Evolutionary conservation across 2,888 invertebrate species (phyloP), one percentile per base, ranked within the genome.

Genomic region (Corbicula japonica): DNA sequence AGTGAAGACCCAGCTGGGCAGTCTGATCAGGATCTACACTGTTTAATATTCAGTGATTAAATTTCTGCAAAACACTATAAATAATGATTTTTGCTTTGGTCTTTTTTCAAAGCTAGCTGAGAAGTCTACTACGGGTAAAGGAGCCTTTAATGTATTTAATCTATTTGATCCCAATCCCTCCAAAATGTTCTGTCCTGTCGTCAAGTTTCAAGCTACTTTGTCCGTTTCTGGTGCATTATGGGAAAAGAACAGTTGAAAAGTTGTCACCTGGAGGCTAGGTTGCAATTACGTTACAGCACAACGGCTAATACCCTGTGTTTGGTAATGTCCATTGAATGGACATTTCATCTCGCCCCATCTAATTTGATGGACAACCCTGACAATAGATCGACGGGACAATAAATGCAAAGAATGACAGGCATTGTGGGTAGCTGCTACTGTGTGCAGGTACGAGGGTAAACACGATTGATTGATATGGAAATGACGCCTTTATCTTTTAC

Each of bases 351-450:
- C 21, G 44, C 44, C 35, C 32, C 26, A 52, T 52, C 54, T 44
- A 54, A 72, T 63, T 52, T 72, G 71, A 72, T 63, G 71, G 71
- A 72, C 71, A 63, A 38, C 23, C 52, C 26, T n/a, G 71, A 72
- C 71, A 72, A 72, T 54, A 62, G 41, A 15, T 50, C 54, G 26
- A 32, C 41, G 41, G 35, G 62, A 62, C 61, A 61, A 72, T 62
- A 52, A 54, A 56, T 68, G 41, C 32, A 41, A n/a, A 12, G 28
- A 44, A 30, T 72, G 71, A 72, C 62, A 72, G 34, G 62, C 52
- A 62, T 72, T 72, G 71, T 72, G 41, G 54, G 30, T 52, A 66
- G 35, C 50, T 66, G 66, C 54, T 50, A 38, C 41, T 32, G 52
- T 52, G 34, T 72, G 71, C 71, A 72, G 71, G 62, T 62, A 72